Evolutionary conservation across 1,140 invertebrate species (phyloP), one percentile per base, ranked within the genome.

Genomic region (Calliopsis andreniformis): DNA sequence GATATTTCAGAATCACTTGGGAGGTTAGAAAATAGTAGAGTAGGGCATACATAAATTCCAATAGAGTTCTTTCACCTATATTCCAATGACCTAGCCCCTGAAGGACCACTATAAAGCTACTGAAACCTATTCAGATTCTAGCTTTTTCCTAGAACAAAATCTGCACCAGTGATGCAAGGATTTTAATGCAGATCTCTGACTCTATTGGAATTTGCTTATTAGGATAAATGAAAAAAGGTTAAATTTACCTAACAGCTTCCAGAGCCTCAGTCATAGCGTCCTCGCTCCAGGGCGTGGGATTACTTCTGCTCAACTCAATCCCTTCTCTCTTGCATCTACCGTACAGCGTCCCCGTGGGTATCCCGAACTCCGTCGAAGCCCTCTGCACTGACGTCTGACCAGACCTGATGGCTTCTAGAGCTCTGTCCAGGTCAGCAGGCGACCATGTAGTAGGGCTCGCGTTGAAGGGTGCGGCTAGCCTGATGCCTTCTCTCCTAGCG

Each of bases 391-490:
- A 96, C 58, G 95, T 95, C 86, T 95, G 95, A 45, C 96, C 96
- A 59, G 94, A 94, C 76, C 96, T 93, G 80, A 98, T 97, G 68
- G 96, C 95, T 88, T 96, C 96, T 47, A 97, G 93, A 68, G 97
- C 97, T 84, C 95, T 94, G 87, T 96, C 95, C 63, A 97, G 93
- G 90, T 97, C 96, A 70, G 96, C 96, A 28, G 96, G 95, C 39
- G 95, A 95, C 96, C 96, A 97, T 3, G 96, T 95, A n/a, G 96
- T 97, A 18, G 96, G 96, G 78, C 96, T 96, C n/a, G 96, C 96
- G 92, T 97, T 97, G 92, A 97, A 97, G 1, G 96, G 96, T 35
- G 96, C 96, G 25, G 97, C 96, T 82, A 97, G 91, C 79, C 96
- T 94, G 85, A 98, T 98, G 61, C 96, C 96, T 91, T 98, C 97